Conservation (phyloP, 2,113 vertebrate species). For the Macrotus californicus region DNA sequence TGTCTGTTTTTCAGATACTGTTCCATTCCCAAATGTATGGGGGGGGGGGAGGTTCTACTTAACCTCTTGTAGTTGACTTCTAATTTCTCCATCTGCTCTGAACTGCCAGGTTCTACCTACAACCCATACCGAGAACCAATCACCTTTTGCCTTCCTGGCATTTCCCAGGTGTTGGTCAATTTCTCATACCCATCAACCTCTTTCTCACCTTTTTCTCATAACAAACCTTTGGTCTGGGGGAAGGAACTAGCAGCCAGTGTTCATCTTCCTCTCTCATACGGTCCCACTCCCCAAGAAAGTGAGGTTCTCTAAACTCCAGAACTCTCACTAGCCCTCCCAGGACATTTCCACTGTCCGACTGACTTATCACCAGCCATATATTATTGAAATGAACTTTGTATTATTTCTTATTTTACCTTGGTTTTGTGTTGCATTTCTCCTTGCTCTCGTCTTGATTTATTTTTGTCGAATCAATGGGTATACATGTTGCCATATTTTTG, state of each 20-base stretch:
- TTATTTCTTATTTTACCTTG: conserved; percentile 49
- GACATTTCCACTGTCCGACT: neutral
- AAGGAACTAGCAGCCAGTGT: neutral
- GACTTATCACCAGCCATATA: neutral
- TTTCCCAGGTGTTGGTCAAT: neutral
- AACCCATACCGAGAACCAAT: neutral
- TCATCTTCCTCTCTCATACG: neutral
- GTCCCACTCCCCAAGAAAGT: neutral
- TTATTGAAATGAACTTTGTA: neutral
- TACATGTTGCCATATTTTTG: neutral
- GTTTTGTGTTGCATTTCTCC: neutral
- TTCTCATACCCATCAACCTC: neutral
- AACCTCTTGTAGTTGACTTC: neutral
- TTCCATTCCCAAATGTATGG: neutral
- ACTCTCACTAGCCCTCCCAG: neutral
- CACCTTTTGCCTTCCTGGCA: neutral
- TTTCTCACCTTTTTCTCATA: neutral
- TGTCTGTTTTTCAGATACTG: neutral
- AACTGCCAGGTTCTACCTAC: neutral
- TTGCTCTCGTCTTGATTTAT: neutral
- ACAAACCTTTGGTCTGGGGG: neutral
- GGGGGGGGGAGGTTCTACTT: neutral
- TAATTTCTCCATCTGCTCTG: neutral
- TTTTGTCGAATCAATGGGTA: neutral
- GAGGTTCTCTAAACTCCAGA: neutral